phyloP scores from a whole-genome alignment of 2,888 invertebrate genomes.

The Tethea ocularis region DNA sequence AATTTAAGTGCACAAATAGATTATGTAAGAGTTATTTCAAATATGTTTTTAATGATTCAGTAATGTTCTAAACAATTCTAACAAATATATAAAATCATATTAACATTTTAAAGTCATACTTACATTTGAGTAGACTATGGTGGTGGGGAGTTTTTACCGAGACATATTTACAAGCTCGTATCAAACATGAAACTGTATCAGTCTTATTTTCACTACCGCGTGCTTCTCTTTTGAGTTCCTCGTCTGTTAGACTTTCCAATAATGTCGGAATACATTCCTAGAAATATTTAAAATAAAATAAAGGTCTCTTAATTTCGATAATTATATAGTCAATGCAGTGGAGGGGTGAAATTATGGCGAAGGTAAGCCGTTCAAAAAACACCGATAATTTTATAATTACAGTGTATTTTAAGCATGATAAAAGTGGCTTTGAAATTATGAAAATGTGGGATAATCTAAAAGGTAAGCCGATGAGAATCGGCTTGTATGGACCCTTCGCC shows the following conservation, averaged over 20 bases:
- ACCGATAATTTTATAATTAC: no score
- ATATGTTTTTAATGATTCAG: no score
- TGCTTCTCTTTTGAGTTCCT: conserved; percentile 97
- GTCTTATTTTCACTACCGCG: conserved; percentile 97
- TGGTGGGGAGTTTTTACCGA: conserved; percentile 93
- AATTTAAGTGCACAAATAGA: not conserved
- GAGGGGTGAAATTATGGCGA: no score
- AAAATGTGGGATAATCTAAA: no score
- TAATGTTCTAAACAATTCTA: not conserved
- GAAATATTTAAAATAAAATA: conserved; percentile 15
- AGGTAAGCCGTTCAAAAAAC: no score
- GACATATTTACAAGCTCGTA: conserved; percentile 95
- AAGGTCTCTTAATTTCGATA: not conserved
- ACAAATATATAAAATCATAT: not conserved
- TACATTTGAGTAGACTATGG: conserved; percentile 87
- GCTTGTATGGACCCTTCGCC: no score
- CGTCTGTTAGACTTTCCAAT: conserved; percentile 96
- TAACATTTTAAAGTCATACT: conserved; percentile 35
- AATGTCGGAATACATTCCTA: conserved; percentile 96
- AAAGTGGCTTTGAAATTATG: no score
- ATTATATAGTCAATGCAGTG: not conserved
- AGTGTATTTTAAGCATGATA: no score
- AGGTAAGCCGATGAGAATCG: no score
- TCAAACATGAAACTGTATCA: conserved; percentile 97
- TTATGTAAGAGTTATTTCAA: not conserved